These are phyloP conservation scores for Hydraecia micacea DNA, from an alignment of 2,888 invertebrate species.

Conservation along the genomic window DNA sequence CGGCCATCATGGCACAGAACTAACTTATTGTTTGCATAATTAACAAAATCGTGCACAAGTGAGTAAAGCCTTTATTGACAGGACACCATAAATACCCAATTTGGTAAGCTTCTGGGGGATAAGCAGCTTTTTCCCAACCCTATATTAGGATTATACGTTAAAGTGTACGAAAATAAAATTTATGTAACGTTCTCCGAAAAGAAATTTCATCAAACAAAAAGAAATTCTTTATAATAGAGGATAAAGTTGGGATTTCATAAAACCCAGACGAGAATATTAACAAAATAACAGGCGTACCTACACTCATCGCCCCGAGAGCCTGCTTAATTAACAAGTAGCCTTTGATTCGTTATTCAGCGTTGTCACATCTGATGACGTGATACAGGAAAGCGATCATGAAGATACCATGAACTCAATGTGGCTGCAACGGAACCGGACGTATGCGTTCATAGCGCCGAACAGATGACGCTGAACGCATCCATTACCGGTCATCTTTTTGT, in stretches of 20 bases:
- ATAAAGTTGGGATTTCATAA: conserved; percentile 61
- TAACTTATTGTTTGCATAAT: not conserved
- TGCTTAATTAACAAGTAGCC: conserved; percentile 70
- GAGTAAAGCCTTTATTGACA: not conserved
- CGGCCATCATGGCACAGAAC: not conserved
- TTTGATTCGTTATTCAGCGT: conserved; percentile 65
- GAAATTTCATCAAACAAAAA: conserved; percentile 27
- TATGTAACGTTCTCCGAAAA: conserved; percentile 23
- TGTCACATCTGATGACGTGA: conserved; percentile 40
- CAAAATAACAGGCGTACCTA: conserved; percentile 47
- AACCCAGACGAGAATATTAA: conserved; percentile 42
- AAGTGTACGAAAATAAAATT: conserved; percentile 42
- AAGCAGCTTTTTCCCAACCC: not conserved
- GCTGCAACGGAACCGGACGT: conserved; percentile 79
- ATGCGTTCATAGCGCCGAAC: conserved; percentile 70
- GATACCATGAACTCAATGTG: conserved; percentile 73
- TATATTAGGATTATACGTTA: conserved; percentile 32
- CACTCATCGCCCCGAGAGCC: conserved; percentile 49
- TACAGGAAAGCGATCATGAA: conserved; percentile 44
- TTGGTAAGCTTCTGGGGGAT: not conserved
- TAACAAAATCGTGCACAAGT: not conserved
- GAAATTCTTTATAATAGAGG: conserved; percentile 40
- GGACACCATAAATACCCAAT: conserved; percentile 9
- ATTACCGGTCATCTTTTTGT: conserved; percentile 81
- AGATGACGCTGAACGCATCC: conserved; percentile 75